Base-by-base conservation (phyloP, 2,113 vertebrate genomes). In the Candoia aspera region DNA sequence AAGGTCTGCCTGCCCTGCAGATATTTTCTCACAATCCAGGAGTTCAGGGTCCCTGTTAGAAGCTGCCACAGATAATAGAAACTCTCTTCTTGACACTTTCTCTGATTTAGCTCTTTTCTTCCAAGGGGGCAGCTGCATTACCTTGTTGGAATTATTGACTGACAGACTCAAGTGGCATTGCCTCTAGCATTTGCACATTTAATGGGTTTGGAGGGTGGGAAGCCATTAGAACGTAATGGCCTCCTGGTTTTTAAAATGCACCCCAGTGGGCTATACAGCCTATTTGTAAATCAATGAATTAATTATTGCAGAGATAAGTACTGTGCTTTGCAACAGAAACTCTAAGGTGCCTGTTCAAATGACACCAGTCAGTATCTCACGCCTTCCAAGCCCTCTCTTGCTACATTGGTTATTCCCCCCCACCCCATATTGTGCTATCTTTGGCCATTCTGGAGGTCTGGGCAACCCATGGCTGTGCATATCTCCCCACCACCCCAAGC, bases 21-120 rank as follows among this genome's bases (percentile, higher is more conserved):
- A 92, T 95, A 95, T 96, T 97, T 98, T 98, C 98, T 97, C 98
- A 98, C 97, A 97, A 96, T 98, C 96, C 88, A 92, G 93, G 91
- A 96, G 97, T 96, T 97, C 97, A 95, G 95, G 96, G 92, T 90
- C 86, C 91, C 58, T 93, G 60, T 91, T 92, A 85, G 91, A 95
- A 94, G 12, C n/a, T 91, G 86, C 91, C 91, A 90, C 42, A 90
- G 62, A 64, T 83, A 62, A 49, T 64, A 93, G 88, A 91, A 87
- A 91, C 42, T 91, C 95, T 89, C 29, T 95, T 92, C 84, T 86
- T 86, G 68, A 93, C 55, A 23, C 73, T 84, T 89, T 84, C 57
- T 33, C 73, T 53, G 84, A 73, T 94, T 95, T 97, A 94, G 24
- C 86, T 91, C 84, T 95, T 60, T 10, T 60, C 37, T 64, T 90